Conservation (phyloP, 2,888 invertebrate species). For the Dicyrtoma fusca region DNA sequence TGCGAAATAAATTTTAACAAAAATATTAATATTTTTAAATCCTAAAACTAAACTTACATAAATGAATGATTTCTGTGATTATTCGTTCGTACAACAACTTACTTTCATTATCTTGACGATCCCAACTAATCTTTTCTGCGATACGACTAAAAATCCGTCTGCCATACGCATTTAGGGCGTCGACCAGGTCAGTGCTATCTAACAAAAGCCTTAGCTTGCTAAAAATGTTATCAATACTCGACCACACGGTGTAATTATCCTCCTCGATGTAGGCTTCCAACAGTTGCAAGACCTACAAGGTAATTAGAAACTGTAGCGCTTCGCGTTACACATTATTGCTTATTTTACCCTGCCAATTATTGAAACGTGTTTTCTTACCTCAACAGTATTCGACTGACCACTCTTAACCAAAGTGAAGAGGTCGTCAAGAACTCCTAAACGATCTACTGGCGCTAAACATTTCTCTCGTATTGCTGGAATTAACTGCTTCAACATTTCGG, state of each 20-base stretch:
- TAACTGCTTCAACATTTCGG: slow-evolving; percentile 73
- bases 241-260: slow-evolving; percentile 91
- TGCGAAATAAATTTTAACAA: slow-evolving; percentile 53
- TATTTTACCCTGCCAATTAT: neutral
- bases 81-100: no score
- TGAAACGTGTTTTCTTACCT: slow-evolving; percentile 37
- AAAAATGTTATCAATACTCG: slow-evolving; percentile 71
- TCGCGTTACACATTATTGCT: no score
- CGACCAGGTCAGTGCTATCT: slow-evolving; percentile 76
- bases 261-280: slow-evolving; percentile 75
- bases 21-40: neutral
- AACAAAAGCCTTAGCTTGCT: slow-evolving; percentile 74
- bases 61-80: no score
- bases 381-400: slow-evolving; percentile 78
- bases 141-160: slow-evolving; percentile 74
- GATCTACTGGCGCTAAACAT: slow-evolving; percentile 78
- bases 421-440: slow-evolving; percentile 87
- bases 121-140: slow-evolving; percentile 80
- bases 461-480: slow-evolving; percentile 79
- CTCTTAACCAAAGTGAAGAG: slow-evolving; percentile 92
- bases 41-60: no score
- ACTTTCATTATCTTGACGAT: slow-evolving; percentile 72
- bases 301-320: no score
- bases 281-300: slow-evolving; percentile 66
- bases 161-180: slow-evolving; percentile 75